Conservation (phyloP, 1,140 invertebrate species). For the Cataglyphis hispanica region DNA sequence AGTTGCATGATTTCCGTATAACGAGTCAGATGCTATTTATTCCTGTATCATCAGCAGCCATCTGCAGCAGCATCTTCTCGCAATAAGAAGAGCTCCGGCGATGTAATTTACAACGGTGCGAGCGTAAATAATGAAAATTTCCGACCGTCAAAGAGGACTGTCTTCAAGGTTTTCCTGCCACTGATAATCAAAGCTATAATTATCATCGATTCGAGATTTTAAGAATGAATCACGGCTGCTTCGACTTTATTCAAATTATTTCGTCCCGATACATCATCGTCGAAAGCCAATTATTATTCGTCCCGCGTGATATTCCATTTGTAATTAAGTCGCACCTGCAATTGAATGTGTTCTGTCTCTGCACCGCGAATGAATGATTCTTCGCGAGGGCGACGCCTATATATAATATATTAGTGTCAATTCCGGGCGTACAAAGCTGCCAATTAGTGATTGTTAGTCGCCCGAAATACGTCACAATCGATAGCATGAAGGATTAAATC, state of each 20-base stretch:
- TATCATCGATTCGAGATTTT: slow-evolving; percentile 24
- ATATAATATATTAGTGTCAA: slow-evolving; percentile 34
- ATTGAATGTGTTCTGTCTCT: slow-evolving; percentile 46
- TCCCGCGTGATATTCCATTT: slow-evolving; percentile 24
- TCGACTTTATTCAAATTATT: slow-evolving; percentile 67
- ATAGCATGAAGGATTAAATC: background rate
- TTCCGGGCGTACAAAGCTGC: background rate
- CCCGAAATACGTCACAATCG: slow-evolving; percentile 17
- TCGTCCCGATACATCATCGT: slow-evolving; percentile 70
- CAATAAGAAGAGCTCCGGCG: background rate
- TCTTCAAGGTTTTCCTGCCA: slow-evolving; percentile 14
- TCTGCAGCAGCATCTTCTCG: slow-evolving; percentile 5
- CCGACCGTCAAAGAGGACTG: slow-evolving; percentile 40
- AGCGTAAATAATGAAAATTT: slow-evolving; percentile 67
- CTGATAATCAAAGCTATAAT: slow-evolving; percentile 62
- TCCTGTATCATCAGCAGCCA: slow-evolving; percentile 40
- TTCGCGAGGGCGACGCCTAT: background rate
- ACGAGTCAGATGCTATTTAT: slow-evolving; percentile 60
- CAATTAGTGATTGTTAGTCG: slow-evolving; percentile 46
- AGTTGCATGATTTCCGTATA: slow-evolving; percentile 56
- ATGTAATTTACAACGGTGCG: slow-evolving; percentile 29
- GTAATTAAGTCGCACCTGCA: slow-evolving; percentile 66
- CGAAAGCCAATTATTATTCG: slow-evolving; percentile 70
- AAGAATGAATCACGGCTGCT: slow-evolving; percentile 65
- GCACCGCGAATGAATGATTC: slow-evolving; percentile 22